Percentiles rank a stretch among this genome's conserved stretches.
Conservation (phyloP, 2,888 invertebrate species). For the Hirtodrosophila duncani region DNA sequence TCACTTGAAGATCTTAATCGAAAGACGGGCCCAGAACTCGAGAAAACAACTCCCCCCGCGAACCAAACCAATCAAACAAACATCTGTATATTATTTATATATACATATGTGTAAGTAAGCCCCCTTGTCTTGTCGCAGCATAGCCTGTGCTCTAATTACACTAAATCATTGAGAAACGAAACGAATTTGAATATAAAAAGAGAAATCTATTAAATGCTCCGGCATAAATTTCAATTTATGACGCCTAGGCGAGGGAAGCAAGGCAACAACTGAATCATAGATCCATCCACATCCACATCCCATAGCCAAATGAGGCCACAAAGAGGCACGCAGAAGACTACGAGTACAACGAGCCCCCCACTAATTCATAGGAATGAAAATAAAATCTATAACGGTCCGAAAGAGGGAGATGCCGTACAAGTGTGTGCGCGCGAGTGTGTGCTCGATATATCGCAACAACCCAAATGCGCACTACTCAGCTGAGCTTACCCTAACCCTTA, state of each 20-base stretch:
- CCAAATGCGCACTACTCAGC: conserved; percentile 23
- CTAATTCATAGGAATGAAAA: conserved; percentile 35
- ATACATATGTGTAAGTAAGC: neutral
- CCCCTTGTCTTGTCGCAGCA: neutral
- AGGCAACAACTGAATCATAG: conserved; percentile 30
- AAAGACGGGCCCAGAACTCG: conserved; percentile 26
- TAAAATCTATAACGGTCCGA: conserved; percentile 41
- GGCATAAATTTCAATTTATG: conserved; percentile 71
- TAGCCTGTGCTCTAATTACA: conserved; percentile 51
- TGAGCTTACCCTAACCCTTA: conserved; percentile 27
- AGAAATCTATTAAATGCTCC: conserved; percentile 66
- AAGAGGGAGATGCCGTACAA: conserved; percentile 22
- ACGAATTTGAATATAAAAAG: conserved; percentile 56
- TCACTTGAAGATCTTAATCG: conserved; percentile 62
- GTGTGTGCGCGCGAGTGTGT: conserved; percentile 40
- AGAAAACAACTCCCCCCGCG: conserved; percentile 29
- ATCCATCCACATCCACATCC: too few relatives aligned
- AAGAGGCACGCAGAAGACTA: neutral
- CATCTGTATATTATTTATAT: too few relatives aligned
- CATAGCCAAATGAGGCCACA: conserved; percentile 66
- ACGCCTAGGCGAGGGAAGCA: conserved; percentile 36
- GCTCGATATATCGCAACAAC: conserved; percentile 12
- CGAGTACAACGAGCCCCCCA: conserved; percentile 53
- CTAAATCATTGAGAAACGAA: conserved; percentile 58
- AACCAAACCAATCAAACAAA: conserved; percentile 15